phyloP scores from a whole-genome alignment of 2,113 vertebrate species.

The Limanda limanda region DNA sequence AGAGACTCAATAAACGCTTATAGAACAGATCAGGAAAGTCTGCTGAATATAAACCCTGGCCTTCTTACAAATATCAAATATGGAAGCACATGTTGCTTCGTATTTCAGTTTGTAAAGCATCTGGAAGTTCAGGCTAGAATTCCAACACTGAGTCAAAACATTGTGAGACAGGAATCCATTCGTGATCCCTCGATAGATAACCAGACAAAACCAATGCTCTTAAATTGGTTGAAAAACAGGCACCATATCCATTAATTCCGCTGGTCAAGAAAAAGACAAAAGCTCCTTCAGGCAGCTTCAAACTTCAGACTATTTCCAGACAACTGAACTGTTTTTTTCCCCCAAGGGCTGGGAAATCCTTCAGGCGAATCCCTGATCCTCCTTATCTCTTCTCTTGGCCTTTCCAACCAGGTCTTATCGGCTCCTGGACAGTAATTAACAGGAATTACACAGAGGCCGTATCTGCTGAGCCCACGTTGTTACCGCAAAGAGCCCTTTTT shows the following conservation, averaged over 20 bases:
- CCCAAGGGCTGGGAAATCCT: conserved; percentile 51
- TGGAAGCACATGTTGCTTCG: too few relatives aligned
- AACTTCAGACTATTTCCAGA: conserved; percentile 52
- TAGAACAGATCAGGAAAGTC: too few relatives aligned
- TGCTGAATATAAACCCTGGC: too few relatives aligned
- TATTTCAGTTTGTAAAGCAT: too few relatives aligned
- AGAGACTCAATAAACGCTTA: too few relatives aligned
- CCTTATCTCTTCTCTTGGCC: conserved; percentile 74
- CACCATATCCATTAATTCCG: background rate
- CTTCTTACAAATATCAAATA: too few relatives aligned
- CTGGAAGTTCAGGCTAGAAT: background rate
- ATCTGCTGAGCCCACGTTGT: conserved; percentile 66
- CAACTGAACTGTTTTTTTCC: conserved; percentile 56
- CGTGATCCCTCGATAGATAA: background rate
- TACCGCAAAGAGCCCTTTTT: conserved; percentile 63
- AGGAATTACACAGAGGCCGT: conserved; percentile 76
- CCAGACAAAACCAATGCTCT: background rate
- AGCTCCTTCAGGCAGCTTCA: conserved; percentile 18
- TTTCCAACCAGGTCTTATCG: conserved; percentile 75
- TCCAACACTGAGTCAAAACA: background rate
- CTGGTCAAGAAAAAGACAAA: background rate
- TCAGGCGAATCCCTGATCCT: conserved; percentile 68
- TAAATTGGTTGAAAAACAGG: background rate
- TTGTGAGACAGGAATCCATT: background rate
- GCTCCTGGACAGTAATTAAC: conserved; percentile 78